Evolutionary conservation across 1,140 invertebrate species (phyloP).

Genomic region (Drosophila guanche): DNA sequence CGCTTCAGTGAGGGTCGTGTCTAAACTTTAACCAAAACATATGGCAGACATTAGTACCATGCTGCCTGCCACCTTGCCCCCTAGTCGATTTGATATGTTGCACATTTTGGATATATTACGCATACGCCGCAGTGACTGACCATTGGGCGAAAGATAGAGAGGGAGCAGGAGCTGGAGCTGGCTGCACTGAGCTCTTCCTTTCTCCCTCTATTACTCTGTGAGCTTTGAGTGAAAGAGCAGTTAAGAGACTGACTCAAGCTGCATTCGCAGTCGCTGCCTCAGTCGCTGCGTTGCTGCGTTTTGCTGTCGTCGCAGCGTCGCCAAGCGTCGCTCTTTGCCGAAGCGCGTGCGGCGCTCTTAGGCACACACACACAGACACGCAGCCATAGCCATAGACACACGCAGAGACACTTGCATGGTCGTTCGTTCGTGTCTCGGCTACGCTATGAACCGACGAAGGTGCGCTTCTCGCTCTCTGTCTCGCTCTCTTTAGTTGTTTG

Average conservation of each 20-base stretch:
- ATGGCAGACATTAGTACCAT: slow-evolving; percentile 9
- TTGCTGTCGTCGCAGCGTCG: slow-evolving; percentile 10
- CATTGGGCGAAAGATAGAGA: slow-evolving; percentile 24
- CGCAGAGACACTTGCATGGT: slow-evolving; percentile 33
- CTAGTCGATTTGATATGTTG: slow-evolving; percentile 27
- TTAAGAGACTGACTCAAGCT: slow-evolving; percentile 27
- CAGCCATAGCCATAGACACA: slow-evolving; percentile 26
- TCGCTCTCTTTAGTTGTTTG: slow-evolving; percentile 19
- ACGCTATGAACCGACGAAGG: slow-evolving; percentile 42
- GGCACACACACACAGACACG: slow-evolving; percentile 27
- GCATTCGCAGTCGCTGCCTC: slow-evolving; percentile 26
- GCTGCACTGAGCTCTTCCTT: neutral
- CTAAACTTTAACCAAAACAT: slow-evolving; percentile 31
- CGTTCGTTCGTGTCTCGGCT: slow-evolving; percentile 23
- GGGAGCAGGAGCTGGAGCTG: slow-evolving; percentile 6
- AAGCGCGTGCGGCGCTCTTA: slow-evolving; percentile 77
- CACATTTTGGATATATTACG: slow-evolving; percentile 52
- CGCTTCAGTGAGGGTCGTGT: neutral
- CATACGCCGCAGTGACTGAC: slow-evolving; percentile 73
- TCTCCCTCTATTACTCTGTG: slow-evolving; percentile 9
- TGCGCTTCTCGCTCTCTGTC: slow-evolving; percentile 42
- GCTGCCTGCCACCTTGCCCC: neutral
- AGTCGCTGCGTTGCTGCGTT: slow-evolving; percentile 3
- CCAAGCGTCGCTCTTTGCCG: slow-evolving; percentile 48
- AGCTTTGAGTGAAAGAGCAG: slow-evolving; percentile 28